Evolutionary conservation across 2,797 vertebrate species (phyloP), one percentile per base, ranked within the genome.

Genomic region (Chelidonichthys spinosus): DNA sequence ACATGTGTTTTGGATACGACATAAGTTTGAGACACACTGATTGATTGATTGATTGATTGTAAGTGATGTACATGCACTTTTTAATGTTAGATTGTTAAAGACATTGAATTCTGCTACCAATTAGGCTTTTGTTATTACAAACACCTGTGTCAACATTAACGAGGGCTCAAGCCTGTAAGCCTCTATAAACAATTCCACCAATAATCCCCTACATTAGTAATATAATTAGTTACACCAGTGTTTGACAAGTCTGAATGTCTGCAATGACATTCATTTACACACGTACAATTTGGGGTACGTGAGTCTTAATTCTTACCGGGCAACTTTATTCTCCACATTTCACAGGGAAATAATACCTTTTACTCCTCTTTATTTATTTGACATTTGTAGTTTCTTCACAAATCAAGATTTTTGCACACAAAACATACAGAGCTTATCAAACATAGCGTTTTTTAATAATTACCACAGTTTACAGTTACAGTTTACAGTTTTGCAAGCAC

Each of bases 131-230:
- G 2, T 49, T 33, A 14, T 32, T 3, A 6, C 6, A 56, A 14
- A 65, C 37, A 40, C 4, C 37, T 70, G 35, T 36, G 11, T 53
- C 40, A 40, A 49, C 54, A 49, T 67, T 53, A 53, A 46, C 32
- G 8, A 18, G 33, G 11, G 44, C 49, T 50, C 18, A 25, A 18
- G 2, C 25, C 11, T 13, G 3, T 35, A 25, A 40, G 9, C 25
- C 35, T 11, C 3, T 32, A 35, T 36, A 9, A 56, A 17, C 35
- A 56, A 36, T 58, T 5, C 7, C 7, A 6, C 2, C 44, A 13
- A 1, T 17, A 4, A 46, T 18, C 25, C 42, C 37, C 2, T 40
- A 53, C 0, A 49, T 15, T 6, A 39, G 3, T 35, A 2, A 17
- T 40, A 40, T n/a, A 7, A 46, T 43, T 42, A 53, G 32, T 43